phyloP scores from a whole-genome alignment of 2,797 vertebrate genomes.

The Myotis myotis region DNA sequence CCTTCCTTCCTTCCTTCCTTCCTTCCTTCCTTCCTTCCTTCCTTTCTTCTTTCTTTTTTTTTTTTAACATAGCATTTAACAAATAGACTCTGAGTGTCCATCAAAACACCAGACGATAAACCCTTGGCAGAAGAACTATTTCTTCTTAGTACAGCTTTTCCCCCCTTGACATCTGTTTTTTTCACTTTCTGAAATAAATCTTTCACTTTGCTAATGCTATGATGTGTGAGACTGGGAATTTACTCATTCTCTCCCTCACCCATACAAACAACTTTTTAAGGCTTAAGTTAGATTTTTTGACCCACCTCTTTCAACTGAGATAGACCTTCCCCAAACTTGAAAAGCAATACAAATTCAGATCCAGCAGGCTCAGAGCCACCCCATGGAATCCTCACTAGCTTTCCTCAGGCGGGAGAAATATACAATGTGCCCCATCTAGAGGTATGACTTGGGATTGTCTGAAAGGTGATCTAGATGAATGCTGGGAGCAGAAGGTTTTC shows the following conservation, averaged over 20 bases:
- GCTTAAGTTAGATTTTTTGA: background rate
- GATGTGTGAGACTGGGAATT: background rate
- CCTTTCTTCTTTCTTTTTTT: background rate
- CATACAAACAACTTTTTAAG: background rate
- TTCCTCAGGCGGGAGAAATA: background rate
- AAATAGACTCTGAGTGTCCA: background rate
- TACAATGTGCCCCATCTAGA: background rate
- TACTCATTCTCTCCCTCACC: background rate
- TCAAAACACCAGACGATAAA: background rate
- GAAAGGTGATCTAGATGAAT: background rate
- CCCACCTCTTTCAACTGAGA: background rate
- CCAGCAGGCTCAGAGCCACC: background rate
- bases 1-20: background rate
- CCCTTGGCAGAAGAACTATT: background rate
- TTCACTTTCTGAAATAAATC: conserved; percentile 48
- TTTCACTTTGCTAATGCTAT: conserved; percentile 33
- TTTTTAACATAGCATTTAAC: background rate
- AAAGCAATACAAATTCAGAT: background rate
- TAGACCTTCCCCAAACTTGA: background rate
- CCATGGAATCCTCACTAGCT: background rate
- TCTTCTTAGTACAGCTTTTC: background rate
- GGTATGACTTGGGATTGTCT: background rate
- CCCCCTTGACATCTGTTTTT: background rate
- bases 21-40: background rate
- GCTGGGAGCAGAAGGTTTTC: background rate